Conservation (phyloP, 2,113 vertebrate genomes). For the Tetrax tetrax region DNA sequence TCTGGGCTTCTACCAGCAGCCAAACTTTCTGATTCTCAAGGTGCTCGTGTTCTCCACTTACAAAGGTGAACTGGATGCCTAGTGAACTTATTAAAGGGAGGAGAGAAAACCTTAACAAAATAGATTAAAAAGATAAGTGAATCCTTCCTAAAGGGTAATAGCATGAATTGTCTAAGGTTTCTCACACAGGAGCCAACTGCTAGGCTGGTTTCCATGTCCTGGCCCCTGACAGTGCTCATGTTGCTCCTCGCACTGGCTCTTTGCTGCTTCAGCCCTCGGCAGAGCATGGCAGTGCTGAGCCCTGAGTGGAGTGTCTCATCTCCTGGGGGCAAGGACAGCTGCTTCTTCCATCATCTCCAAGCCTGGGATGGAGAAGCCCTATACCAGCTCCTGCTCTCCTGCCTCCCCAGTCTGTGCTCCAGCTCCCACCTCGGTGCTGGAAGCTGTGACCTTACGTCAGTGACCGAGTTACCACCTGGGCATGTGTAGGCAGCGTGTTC, state of each 20-base stretch:
- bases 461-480: not conserved
- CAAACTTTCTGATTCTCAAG: not conserved
- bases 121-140: not conserved
- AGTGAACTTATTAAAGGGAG: not conserved
- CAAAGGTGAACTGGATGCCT: not conserved
- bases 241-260: not conserved
- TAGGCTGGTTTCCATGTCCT: not conserved
- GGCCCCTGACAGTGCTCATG: accelerated
- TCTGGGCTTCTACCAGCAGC: not conserved
- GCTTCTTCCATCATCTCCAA: not conserved
- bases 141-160: not conserved
- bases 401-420: accelerated
- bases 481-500: not conserved
- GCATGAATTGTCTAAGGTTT: not conserved
- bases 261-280: not conserved
- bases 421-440: not conserved
- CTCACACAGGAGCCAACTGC: not conserved
- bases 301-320: accelerated
- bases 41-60: not conserved
- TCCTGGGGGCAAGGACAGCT: not conserved
- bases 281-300: not conserved
- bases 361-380: not conserved
- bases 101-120: not conserved
- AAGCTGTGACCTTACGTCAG: not conserved
- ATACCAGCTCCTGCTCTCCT: not conserved